phyloP scores from a whole-genome alignment of 1,140 invertebrate species.

The Macrosteles quadrilineatus region DNA sequence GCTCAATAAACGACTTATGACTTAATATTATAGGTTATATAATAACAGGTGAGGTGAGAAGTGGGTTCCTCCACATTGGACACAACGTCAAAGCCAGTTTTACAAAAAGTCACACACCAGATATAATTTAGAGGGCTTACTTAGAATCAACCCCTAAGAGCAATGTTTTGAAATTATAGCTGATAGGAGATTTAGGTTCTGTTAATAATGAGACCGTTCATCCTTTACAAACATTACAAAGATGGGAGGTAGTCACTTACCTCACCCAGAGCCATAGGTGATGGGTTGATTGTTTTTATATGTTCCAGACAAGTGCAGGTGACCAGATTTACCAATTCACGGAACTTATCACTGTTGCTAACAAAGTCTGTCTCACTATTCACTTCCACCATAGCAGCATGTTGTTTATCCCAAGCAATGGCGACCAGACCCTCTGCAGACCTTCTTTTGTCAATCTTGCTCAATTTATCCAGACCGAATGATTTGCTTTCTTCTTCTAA shows the following conservation, averaged over 20 bases:
- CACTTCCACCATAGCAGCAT: constrained; percentile 76
- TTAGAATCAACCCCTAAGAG: too few relatives aligned
- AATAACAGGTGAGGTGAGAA: too few relatives aligned
- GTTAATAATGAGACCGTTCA: too few relatives aligned
- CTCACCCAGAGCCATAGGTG: constrained; percentile 26
- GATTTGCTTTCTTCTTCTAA: constrained; percentile 85
- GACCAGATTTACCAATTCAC: constrained; percentile 72
- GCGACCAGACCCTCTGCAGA: constrained; percentile 87
- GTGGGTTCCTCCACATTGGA: too few relatives aligned
- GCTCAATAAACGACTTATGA: too few relatives aligned
- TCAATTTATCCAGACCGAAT: constrained; percentile 91
- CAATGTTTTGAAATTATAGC: too few relatives aligned
- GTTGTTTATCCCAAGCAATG: constrained; percentile 62
- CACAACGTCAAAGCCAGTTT: too few relatives aligned
- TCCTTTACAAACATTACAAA: too few relatives aligned
- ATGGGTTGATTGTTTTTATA: constrained; percentile 32
- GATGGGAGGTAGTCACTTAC: constrained; percentile 31
- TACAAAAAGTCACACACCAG: too few relatives aligned
- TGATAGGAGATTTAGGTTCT: too few relatives aligned
- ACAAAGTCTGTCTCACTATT: constrained; percentile 99
- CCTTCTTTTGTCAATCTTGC: constrained; percentile 78
- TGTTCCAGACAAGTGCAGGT: constrained; percentile 63
- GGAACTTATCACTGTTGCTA: constrained; percentile 86
- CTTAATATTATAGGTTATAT: too few relatives aligned
- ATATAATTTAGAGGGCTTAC: too few relatives aligned